Evolutionary conservation across 2,888 invertebrate genomes (phyloP), one percentile per base, ranked within the genome.

Genomic region (Epistrophe eligans): DNA sequence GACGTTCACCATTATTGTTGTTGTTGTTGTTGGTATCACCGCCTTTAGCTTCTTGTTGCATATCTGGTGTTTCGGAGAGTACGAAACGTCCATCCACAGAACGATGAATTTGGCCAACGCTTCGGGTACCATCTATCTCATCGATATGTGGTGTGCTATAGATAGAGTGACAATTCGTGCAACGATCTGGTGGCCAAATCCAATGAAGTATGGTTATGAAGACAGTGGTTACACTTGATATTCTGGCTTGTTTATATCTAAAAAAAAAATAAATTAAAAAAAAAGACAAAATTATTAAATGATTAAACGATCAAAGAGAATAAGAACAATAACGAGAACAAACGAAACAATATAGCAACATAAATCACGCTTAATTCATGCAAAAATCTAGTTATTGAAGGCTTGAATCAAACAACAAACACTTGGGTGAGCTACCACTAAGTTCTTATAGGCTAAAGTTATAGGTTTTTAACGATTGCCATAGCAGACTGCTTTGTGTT

Each of bases 231-330:
- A 97, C 94, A 97, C 97, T 96, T 96, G 97, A 96, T 97, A 97
- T 96, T 97, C 97, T 95, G 97, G 97, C 95, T 96, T 97, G 96
- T 96, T 97, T 96, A 96, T 96, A 95, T 97, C 97, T 97, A 73
- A 38, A 60, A 50, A 15, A 80, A 38, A 17, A 32, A 74, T 70
- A 60, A 32, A 9, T 0, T 15, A 28, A 28, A 15, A 24, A n/a
- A 32, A 55, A 0, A 77, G 13, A 60, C 17, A 28, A 77, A 2
- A 45, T 79, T 43, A 79, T 4, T 48, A 55, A 19, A 32, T 35
- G 9, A 17, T 70, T 40, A n/a, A n/a, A 10, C 73, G 60, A 13
- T n/a, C 4, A 71, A 73, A 45, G 40, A 43, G 13, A 0, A 15
- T 0, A 15, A 15, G 15, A 2, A 60, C 80, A 24, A 32, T 71